These are phyloP conservation scores for Typhlomys cinereus DNA, from an alignment of 2,113 vertebrate species.

Conservation along the genomic window DNA sequence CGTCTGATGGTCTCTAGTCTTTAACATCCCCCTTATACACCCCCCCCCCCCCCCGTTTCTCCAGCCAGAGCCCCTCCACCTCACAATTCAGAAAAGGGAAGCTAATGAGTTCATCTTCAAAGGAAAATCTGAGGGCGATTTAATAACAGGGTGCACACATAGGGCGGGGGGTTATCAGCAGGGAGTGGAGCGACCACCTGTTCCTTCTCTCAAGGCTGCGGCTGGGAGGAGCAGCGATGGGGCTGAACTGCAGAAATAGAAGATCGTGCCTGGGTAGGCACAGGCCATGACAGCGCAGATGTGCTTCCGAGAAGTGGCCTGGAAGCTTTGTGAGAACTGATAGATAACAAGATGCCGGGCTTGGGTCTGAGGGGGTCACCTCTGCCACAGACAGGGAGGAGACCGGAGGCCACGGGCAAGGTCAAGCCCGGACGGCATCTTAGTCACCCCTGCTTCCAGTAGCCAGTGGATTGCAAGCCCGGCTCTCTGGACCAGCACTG, in stretches of 20 bases:
- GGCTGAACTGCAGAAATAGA: background rate
- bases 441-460: background rate
- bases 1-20: background rate
- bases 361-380: background rate
- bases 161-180: constrained; percentile 45
- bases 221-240: background rate
- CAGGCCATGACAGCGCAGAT: background rate
- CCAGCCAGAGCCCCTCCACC: constrained; percentile 15
- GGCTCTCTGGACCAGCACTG: fast-evolving
- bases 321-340: background rate
- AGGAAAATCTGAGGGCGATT: constrained; percentile 65
- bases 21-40: background rate
- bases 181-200: constrained; percentile 64
- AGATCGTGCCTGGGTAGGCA: background rate
- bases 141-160: constrained; percentile 65
- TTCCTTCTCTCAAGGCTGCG: background rate
- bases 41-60: background rate
- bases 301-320: background rate
- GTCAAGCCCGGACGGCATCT: background rate
- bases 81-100: constrained; percentile 64
- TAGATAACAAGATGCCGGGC: background rate
- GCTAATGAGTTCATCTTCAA: constrained; percentile 65
- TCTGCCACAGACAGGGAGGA: background rate
- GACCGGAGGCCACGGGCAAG: background rate
- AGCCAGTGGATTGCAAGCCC: background rate